These are phyloP conservation scores for Leptinotarsa tumamoca DNA, from an alignment of 2,888 invertebrate genomes.

Conservation along the genomic window DNA sequence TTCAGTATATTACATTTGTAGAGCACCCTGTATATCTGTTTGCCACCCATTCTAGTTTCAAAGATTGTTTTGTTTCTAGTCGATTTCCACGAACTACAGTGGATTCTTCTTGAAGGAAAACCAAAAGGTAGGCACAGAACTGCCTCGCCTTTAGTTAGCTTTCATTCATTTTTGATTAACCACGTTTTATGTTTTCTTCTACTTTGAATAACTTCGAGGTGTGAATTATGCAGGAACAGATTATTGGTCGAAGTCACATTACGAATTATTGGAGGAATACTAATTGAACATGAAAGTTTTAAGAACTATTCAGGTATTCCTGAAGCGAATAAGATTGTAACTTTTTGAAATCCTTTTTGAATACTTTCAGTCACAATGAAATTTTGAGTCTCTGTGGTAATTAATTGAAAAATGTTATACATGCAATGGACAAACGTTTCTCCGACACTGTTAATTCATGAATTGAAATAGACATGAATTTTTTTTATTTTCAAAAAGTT, in stretches of 20 bases:
- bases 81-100: constrained; percentile 49
- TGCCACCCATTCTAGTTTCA: neutral
- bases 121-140: constrained; percentile 55
- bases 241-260: constrained; percentile 6
- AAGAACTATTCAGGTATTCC: too few species aligned
- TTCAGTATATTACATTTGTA: neutral
- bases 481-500: too few species aligned
- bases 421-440: too few species aligned
- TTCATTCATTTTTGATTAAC: constrained; percentile 24
- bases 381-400: too few species aligned
- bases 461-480: too few species aligned
- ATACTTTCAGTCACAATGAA: too few species aligned
- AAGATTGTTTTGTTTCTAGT: constrained; percentile 50
- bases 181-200: neutral
- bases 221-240: neutral
- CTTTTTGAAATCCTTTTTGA: neutral
- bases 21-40: constrained; percentile 7
- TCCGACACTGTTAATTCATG: too few species aligned
- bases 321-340: neutral
- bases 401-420: too few species aligned
- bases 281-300: too few species aligned
- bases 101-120: constrained; percentile 52
- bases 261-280: neutral
- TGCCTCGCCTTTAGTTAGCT: constrained; percentile 44
- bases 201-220: neutral